Percentiles rank a stretch among this genome's conserved stretches.
Evolutionary conservation across 2,797 vertebrate species (phyloP).

Genomic region (Crocodylus rhombifer): DNA sequence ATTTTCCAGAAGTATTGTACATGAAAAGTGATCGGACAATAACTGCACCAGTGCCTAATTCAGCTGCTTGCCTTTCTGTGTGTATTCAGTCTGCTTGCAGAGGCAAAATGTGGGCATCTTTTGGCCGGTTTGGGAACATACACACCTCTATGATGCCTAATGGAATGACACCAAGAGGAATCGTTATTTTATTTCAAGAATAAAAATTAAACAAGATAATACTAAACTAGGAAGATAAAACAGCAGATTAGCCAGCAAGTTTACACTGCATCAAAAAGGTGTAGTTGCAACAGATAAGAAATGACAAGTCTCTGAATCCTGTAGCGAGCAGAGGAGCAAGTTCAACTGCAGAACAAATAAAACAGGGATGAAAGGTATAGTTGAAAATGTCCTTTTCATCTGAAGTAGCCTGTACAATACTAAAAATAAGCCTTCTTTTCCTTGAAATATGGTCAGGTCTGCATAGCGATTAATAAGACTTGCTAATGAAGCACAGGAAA

Average conservation of each 20-base stretch:
- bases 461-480: too few species aligned
- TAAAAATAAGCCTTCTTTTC: neutral
- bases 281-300: neutral
- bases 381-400: neutral
- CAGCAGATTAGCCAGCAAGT: neutral
- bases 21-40: neutral
- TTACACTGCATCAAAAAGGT: neutral
- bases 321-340: neutral
- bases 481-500: too few species aligned
- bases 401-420: neutral
- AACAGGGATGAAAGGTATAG: neutral
- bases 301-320: neutral
- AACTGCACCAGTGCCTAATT: neutral
- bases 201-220: conserved; percentile 9
- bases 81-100: neutral
- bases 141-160: neutral
- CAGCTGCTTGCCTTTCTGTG: neutral
- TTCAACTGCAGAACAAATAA: neutral
- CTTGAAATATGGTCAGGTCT: too few species aligned
- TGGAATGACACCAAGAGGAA: neutral
- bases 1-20: neutral
- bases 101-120: too few species aligned
- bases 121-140: neutral
- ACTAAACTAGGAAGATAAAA: conserved; percentile 1
- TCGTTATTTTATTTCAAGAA: neutral